Conservation (phyloP, 1,140 invertebrate genomes). For the Drosophila watanabei region DNA sequence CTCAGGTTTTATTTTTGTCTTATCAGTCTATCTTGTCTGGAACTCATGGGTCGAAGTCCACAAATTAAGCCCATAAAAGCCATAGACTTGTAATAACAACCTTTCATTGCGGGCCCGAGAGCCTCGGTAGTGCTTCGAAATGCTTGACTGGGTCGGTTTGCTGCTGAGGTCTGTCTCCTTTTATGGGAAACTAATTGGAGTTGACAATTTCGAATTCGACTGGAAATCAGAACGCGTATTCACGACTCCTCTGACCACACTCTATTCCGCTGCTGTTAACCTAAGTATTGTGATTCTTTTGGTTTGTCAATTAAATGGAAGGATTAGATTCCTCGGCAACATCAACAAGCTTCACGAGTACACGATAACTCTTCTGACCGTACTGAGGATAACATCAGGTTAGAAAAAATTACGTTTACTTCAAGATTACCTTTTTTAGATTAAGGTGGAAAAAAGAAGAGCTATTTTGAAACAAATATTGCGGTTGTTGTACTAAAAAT, state of each 20-base stretch:
- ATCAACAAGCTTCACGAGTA: slow-evolving; percentile 4
- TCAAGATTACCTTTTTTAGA: no score
- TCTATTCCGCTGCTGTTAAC: slow-evolving; percentile 4
- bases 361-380: neutral
- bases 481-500: no score
- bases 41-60: neutral
- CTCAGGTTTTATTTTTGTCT: neutral
- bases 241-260: neutral
- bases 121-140: slow-evolving; percentile 3
- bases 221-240: slow-evolving; percentile 2
- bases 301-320: neutral
- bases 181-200: slow-evolving; percentile 11
- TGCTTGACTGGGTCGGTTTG: slow-evolving; percentile 28
- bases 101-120: no score
- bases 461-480: no score
- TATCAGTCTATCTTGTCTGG: neutral
- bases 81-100: neutral
- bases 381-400: slow-evolving; percentile 7
- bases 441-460: no score
- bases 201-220: slow-evolving; percentile 34
- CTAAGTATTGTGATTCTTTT: neutral
- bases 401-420: no score
- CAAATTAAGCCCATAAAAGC: neutral
- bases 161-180: neutral
- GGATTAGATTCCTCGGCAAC: neutral